phyloP scores from a whole-genome alignment of 2,888 invertebrate genomes.

The Pasiphila rectangulata region DNA sequence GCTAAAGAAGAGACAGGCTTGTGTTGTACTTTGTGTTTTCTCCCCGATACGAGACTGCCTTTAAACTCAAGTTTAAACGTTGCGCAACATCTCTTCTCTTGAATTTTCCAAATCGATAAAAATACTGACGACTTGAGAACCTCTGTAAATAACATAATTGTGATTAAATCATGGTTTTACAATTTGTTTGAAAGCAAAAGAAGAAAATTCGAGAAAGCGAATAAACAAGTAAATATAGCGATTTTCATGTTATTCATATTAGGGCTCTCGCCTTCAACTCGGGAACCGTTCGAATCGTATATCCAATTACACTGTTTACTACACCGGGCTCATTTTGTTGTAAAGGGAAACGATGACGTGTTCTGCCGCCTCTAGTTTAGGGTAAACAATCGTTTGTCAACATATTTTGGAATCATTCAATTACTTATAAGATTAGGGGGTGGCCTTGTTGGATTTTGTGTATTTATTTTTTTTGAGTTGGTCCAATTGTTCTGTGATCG shows the following conservation, averaged over 20 bases:
- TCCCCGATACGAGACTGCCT: no score
- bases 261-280: constrained; percentile 31
- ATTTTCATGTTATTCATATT: constrained; percentile 28
- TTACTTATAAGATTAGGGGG: constrained; percentile 10
- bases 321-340: constrained; percentile 43
- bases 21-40: no score
- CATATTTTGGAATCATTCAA: constrained; percentile 22
- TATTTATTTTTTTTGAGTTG: no score
- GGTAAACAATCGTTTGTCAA: constrained; percentile 34
- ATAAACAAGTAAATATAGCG: constrained; percentile 15
- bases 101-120: no score
- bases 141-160: no score
- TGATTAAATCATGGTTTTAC: no score
- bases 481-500: not conserved
- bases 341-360: constrained; percentile 46
- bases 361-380: constrained; percentile 36
- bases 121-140: no score
- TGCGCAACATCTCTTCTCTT: no score
- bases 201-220: not conserved
- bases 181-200: no score
- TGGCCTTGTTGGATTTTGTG: constrained; percentile 1
- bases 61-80: no score
- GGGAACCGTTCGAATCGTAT: constrained; percentile 37
- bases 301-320: constrained; percentile 54
- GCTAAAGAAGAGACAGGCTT: no score